Conservation (phyloP, 2,113 vertebrate species). For the Platichthys flesus region DNA sequence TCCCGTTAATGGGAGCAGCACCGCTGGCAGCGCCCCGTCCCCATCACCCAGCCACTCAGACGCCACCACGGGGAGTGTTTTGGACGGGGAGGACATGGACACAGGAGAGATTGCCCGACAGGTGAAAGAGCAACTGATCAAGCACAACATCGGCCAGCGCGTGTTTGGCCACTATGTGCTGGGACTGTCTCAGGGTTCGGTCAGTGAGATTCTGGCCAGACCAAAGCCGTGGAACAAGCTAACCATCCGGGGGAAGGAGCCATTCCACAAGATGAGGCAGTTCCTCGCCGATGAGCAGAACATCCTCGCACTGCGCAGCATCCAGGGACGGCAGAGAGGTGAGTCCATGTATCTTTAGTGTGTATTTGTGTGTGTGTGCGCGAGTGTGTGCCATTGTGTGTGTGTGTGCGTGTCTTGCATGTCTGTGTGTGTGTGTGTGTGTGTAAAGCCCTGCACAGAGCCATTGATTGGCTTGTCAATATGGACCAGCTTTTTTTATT, state of each 20-base stretch:
- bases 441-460: constrained; percentile 62
- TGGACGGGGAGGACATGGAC: constrained; percentile 96
- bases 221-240: constrained; percentile 98
- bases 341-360: constrained; percentile 69
- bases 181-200: constrained; percentile 96
- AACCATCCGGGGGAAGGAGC: constrained; percentile 96
- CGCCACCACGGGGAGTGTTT: constrained; percentile 83
- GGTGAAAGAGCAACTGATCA: constrained; percentile 98
- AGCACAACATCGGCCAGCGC: constrained; percentile 98
- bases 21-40: constrained; percentile 88
- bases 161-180: constrained; percentile 98
- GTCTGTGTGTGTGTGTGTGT: constrained; percentile 46
- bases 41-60: constrained; percentile 93
- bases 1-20: constrained; percentile 87
- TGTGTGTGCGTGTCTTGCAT: constrained; percentile 33
- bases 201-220: constrained; percentile 96
- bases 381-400: constrained; percentile 10
- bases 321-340: constrained; percentile 98
- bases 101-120: constrained; percentile 96
- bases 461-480: constrained; percentile 75
- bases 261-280: constrained; percentile 99
- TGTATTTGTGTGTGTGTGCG: constrained; percentile 4
- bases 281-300: constrained; percentile 98
- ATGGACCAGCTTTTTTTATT: constrained; percentile 70
- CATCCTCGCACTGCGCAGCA: constrained; percentile 95